phyloP scores from a whole-genome alignment of 2,113 vertebrate genomes.

The Spea bombifrons region DNA sequence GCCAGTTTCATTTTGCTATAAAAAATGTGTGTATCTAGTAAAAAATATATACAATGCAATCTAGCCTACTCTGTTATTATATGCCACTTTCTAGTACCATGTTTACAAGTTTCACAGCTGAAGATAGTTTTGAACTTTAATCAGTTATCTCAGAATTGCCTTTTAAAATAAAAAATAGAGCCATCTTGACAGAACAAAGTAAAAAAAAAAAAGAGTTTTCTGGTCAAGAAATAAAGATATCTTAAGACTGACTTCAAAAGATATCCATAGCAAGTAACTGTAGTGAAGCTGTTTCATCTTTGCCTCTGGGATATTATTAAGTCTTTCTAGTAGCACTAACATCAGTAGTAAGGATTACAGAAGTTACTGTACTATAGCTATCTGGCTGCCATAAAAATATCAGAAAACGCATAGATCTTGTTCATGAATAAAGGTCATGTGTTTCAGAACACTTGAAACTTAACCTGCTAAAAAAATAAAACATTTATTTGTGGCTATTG shows the following conservation, averaged over 20 bases:
- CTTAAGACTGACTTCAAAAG: constrained; percentile 95
- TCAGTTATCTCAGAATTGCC: constrained; percentile 12
- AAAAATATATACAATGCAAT: background rate
- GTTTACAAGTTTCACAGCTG: constrained; percentile 8
- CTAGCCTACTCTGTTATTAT: background rate
- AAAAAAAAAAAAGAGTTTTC: constrained; percentile 61
- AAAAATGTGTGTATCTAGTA: too few relatives aligned
- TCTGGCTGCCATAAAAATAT: constrained; percentile 73
- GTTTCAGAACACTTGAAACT: constrained; percentile 61
- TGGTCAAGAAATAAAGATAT: constrained; percentile 95
- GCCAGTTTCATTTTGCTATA: too few relatives aligned
- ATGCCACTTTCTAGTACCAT: background rate
- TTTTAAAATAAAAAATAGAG: constrained; percentile 61
- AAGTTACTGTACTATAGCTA: constrained; percentile 76
- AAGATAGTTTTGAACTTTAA: constrained; percentile 18
- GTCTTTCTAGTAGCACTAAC: constrained; percentile 87
- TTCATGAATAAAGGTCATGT: constrained; percentile 64
- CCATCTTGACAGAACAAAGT: constrained; percentile 70
- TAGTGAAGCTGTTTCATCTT: constrained; percentile 92
- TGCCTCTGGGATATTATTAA: constrained; percentile 98
- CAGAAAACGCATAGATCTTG: constrained; percentile 67
- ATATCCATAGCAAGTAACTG: constrained; percentile 86
- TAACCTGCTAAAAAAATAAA: constrained; percentile 65
- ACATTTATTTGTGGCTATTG: constrained; percentile 11
- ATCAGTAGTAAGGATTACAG: constrained; percentile 82